phyloP scores from a whole-genome alignment of 2,113 vertebrate species.

The Phalacrocorax carbo region DNA sequence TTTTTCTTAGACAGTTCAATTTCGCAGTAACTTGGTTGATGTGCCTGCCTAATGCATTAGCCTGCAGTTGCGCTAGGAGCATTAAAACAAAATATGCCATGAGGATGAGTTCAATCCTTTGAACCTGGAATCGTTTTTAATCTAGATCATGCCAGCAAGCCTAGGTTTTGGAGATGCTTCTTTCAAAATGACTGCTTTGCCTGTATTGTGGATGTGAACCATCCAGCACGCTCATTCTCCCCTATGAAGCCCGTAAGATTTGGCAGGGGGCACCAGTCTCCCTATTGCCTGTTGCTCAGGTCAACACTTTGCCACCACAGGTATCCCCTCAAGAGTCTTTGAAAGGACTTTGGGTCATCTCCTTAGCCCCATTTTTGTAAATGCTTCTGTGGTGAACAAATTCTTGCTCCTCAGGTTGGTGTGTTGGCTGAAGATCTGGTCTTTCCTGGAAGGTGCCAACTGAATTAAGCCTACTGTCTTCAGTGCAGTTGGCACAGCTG shows the following conservation, averaged over 20 bases:
- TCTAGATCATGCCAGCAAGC: not conserved
- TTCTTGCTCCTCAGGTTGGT: not conserved
- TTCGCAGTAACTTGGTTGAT: not conserved
- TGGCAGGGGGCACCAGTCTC: accelerated
- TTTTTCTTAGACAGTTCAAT: not conserved
- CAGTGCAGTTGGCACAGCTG: not conserved
- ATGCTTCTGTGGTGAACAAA: not conserved
- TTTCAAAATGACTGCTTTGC: not conserved
- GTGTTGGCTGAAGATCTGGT: not conserved
- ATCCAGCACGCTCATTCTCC: not conserved
- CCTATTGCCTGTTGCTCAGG: not conserved
- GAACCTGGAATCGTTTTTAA: not conserved
- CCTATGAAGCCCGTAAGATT: accelerated
- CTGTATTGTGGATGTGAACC: not conserved
- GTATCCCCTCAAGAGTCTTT: not conserved
- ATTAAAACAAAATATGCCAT: not conserved
- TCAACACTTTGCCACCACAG: not conserved
- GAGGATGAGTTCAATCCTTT: not conserved
- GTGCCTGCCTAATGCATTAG: not conserved
- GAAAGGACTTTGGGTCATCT: not conserved
- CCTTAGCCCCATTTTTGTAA: not conserved
- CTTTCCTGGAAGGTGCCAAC: not conserved
- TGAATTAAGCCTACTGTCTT: not conserved
- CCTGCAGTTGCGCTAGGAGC: not conserved
- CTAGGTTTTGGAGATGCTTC: not conserved